Percentiles rank a stretch among this genome's conserved stretches.
Evolutionary conservation across 1,140 invertebrate species (phyloP).

Genomic region (Sycophaga agraensis): DNA sequence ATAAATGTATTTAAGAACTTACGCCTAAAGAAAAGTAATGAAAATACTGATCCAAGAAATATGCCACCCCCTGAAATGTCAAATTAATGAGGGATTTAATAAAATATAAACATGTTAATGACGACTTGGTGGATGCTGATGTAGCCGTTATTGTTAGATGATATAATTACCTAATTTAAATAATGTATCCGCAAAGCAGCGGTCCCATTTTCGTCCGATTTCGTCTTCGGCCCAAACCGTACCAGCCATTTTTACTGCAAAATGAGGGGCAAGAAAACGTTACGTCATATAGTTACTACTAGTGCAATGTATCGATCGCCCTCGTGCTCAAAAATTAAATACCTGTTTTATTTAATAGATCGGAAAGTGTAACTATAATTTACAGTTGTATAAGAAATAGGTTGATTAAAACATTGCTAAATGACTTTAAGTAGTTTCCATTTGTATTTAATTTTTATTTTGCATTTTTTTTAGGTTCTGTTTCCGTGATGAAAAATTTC

Average conservation of each 20-base stretch:
- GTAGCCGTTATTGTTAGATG: background rate
- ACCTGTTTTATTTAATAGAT: no score
- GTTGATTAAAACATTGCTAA: no score
- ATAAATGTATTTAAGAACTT: conserved; percentile 34
- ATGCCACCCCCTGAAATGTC: conserved; percentile 66
- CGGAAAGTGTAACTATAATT: no score
- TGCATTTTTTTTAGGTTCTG: background rate
- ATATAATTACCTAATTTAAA: conserved; percentile 54
- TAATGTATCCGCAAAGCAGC: conserved; percentile 55
- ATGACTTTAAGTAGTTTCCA: conserved; percentile 1
- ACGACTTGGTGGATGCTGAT: no score
- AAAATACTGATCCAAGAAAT: conserved; percentile 66
- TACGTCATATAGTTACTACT: conserved; percentile 22
- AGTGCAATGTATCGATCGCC: conserved; percentile 9
- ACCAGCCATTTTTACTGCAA: conserved; percentile 49
- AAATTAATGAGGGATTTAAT: conserved; percentile 27
- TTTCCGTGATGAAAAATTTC: no score
- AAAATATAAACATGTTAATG: conserved; percentile 2
- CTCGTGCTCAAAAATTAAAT: background rate
- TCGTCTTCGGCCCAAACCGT: conserved; percentile 52
- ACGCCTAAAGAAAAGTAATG: conserved; percentile 66
- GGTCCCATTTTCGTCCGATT: conserved; percentile 59
- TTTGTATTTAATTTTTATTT: background rate
- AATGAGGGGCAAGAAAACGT: background rate
- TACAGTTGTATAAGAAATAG: no score